Percentiles rank a stretch among this genome's conserved stretches.
Evolutionary conservation across 2,888 invertebrate genomes (phyloP).

Genomic region (Siphlonurus alternatus): DNA sequence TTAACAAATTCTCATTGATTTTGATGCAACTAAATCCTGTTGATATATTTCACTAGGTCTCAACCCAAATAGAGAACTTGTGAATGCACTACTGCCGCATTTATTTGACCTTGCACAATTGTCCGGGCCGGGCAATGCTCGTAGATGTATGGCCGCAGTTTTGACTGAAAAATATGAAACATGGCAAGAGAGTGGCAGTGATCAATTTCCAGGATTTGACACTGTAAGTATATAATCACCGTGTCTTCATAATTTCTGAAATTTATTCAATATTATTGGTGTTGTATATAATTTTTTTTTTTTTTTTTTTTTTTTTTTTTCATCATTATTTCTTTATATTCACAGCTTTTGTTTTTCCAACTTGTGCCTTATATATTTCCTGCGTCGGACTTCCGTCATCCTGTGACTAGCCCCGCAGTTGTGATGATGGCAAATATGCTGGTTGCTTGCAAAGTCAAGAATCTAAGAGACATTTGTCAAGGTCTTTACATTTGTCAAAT

Average conservation of each 20-base stretch:
- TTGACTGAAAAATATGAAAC: conserved; percentile 52
- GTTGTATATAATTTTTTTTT: too few relatives aligned
- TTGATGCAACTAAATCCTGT: neutral
- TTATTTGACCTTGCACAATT: conserved; percentile 52
- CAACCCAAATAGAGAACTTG: neutral
- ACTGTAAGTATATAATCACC: conserved; percentile 24
- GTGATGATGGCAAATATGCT: conserved; percentile 72
- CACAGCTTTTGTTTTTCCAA: conserved; percentile 60
- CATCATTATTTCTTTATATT: conserved; percentile 11
- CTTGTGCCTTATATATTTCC: conserved; percentile 66
- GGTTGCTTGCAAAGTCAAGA: conserved; percentile 41
- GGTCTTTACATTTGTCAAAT: conserved; percentile 61
- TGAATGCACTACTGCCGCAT: conserved; percentile 21
- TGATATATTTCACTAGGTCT: neutral
- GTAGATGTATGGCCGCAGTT: conserved; percentile 45
- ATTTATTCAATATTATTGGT: neutral
- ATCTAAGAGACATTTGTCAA: conserved; percentile 48
- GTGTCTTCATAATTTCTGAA: conserved; percentile 7
- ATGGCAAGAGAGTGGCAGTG: conserved; percentile 36
- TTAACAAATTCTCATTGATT: too few relatives aligned
- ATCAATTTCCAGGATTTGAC: conserved; percentile 44
- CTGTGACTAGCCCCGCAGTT: conserved; percentile 67
- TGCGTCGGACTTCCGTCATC: conserved; percentile 79
- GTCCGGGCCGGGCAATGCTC: conserved; percentile 44
- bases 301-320: neutral